These are phyloP conservation scores for Silvanus unidentatus DNA, from an alignment of 2,888 invertebrate species.

Conservation along the genomic window DNA sequence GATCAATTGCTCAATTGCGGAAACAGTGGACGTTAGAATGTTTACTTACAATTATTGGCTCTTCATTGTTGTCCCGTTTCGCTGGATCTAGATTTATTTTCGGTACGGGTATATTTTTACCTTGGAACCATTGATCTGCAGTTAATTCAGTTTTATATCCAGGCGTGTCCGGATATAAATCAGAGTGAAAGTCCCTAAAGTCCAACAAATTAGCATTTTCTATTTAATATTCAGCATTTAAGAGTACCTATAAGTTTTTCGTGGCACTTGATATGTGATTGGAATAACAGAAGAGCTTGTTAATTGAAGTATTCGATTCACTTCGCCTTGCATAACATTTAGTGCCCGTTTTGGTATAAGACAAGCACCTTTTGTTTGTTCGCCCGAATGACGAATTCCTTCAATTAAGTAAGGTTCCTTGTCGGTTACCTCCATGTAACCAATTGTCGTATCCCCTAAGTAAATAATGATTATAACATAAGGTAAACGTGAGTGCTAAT, in stretches of 20 bases:
- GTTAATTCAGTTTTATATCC: slow-evolving; percentile 74
- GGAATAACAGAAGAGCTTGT: slow-evolving; percentile 83
- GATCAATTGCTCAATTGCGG: too few species aligned
- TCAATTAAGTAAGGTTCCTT: slow-evolving; percentile 86
- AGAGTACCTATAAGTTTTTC: slow-evolving; percentile 43
- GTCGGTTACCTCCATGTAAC: slow-evolving; percentile 85
- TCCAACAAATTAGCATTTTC: slow-evolving; percentile 11
- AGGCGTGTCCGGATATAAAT: slow-evolving; percentile 86
- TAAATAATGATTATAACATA: too few species aligned
- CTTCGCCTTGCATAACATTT: slow-evolving; percentile 96
- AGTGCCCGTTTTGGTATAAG: slow-evolving; percentile 86
- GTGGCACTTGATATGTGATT: slow-evolving; percentile 75
- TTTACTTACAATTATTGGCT: slow-evolving; percentile 54
- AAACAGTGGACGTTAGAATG: too few species aligned
- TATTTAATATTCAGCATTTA: background rate
- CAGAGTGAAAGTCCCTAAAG: slow-evolving; percentile 91
- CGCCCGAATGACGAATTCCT: slow-evolving; percentile 82
- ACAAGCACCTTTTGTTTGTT: slow-evolving; percentile 92
- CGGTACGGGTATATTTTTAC: slow-evolving; percentile 67
- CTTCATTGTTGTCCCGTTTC: slow-evolving; percentile 59
- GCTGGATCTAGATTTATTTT: slow-evolving; percentile 81
- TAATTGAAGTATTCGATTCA: slow-evolving; percentile 83
- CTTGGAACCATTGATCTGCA: slow-evolving; percentile 76
- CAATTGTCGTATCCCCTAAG: slow-evolving; percentile 79
- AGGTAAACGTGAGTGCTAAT: too few species aligned